Evolutionary conservation across 2,888 invertebrate species (phyloP).

Genomic region (Blomia tropicalis): DNA sequence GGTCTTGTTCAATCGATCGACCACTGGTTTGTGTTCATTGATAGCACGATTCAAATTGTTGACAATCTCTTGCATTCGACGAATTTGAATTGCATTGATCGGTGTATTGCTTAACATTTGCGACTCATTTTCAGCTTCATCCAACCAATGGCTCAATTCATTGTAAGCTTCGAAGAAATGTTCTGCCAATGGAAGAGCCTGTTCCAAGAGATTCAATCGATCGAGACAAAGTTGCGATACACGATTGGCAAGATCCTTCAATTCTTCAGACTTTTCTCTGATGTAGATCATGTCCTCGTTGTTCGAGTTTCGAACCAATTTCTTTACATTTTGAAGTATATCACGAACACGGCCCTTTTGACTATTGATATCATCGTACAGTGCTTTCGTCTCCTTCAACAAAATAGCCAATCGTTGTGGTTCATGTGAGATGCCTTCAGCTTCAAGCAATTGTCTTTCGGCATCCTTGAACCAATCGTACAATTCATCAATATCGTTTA

Average conservation of each 20-base stretch:
- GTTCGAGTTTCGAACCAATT: slow-evolving; percentile 44
- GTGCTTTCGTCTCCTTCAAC: slow-evolving; percentile 56
- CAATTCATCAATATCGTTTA: slow-evolving; percentile 83
- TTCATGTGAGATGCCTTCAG: slow-evolving; percentile 73
- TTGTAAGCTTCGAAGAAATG: slow-evolving; percentile 88
- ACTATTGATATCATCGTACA: slow-evolving; percentile 86
- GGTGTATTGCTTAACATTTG: slow-evolving; percentile 77
- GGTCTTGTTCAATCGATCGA: slow-evolving; percentile 90
- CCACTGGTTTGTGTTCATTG: slow-evolving; percentile 76
- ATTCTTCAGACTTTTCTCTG: slow-evolving; percentile 74
- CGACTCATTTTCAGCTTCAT: slow-evolving; percentile 80
- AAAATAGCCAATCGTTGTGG: slow-evolving; percentile 70
- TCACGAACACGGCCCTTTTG: slow-evolving; percentile 83
- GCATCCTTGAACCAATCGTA: slow-evolving; percentile 91
- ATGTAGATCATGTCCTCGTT: slow-evolving; percentile 63
- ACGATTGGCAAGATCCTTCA: slow-evolving; percentile 76
- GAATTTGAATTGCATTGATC: slow-evolving; percentile 75
- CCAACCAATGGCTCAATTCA: slow-evolving; percentile 72
- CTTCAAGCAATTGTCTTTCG: slow-evolving; percentile 62
- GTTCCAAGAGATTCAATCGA: slow-evolving; percentile 75
- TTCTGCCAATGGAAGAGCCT: slow-evolving; percentile 82
- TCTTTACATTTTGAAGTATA: slow-evolving; percentile 75
- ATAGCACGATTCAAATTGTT: slow-evolving; percentile 80
- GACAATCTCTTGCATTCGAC: slow-evolving; percentile 84
- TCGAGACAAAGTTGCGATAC: slow-evolving; percentile 74